phyloP scores from a whole-genome alignment of 2,113 vertebrate genomes.

The Emberiza fucata region DNA sequence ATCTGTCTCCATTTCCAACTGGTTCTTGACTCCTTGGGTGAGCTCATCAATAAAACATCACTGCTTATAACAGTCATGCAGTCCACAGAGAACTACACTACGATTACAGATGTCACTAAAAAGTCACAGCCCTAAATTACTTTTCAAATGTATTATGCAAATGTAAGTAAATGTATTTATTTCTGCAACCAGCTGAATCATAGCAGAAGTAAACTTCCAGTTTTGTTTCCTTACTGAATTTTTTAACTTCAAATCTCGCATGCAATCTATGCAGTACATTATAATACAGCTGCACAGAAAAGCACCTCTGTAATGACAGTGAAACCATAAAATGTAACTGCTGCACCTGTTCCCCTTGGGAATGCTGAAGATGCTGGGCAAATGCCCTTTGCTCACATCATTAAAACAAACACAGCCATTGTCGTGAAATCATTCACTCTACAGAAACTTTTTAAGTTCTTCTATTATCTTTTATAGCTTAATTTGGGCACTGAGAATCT shows the following conservation, averaged over 20 bases:
- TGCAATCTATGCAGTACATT: background rate
- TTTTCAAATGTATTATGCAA: background rate
- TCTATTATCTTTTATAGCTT: slow-evolving; percentile 49
- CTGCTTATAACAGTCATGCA: background rate
- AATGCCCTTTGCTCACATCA: slow-evolving; percentile 29
- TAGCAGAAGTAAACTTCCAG: background rate
- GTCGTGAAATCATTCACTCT: slow-evolving; percentile 32
- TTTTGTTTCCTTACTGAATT: background rate
- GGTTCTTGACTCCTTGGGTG: background rate
- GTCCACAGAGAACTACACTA: accelerated
- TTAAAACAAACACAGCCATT: slow-evolving; percentile 49
- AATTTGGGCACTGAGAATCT: slow-evolving; percentile 15
- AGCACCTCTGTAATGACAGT: background rate
- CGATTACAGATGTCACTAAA: background rate
- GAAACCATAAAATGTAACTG: background rate
- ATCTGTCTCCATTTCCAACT: background rate
- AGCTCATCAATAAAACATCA: background rate
- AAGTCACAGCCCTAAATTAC: background rate
- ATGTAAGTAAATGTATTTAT: background rate
- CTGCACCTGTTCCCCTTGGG: background rate
- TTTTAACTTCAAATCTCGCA: background rate
- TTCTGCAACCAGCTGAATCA: background rate
- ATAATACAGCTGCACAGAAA: background rate
- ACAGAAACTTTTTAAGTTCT: slow-evolving; percentile 27
- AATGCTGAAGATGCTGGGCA: background rate